These are phyloP conservation scores for Schmidtea mediterranea DNA, from an alignment of 1,140 invertebrate species.

Conservation along the genomic window DNA sequence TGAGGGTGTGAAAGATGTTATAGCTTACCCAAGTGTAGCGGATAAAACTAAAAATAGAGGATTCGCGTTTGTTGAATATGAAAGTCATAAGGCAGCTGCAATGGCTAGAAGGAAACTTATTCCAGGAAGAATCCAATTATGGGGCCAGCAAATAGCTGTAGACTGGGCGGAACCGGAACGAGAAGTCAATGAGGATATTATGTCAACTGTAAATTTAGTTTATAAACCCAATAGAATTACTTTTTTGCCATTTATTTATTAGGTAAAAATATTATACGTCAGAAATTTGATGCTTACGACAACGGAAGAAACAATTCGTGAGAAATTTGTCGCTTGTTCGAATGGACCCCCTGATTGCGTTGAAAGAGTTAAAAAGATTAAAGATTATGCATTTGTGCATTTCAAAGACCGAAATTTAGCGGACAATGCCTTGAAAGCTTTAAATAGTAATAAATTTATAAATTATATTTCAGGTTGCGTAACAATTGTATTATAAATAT, in stretches of 20 bases:
- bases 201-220: constrained; percentile 36
- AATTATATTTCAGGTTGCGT: not conserved
- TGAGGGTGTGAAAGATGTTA: constrained; percentile 41
- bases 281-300: constrained; percentile 24
- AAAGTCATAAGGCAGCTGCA: constrained; percentile 45
- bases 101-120: constrained; percentile 47
- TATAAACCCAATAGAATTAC: not conserved
- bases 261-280: constrained; percentile 27
- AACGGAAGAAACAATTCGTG: constrained; percentile 16
- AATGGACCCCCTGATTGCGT: constrained; percentile 11
- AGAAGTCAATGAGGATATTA: constrained; percentile 38
- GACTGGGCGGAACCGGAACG: constrained; percentile 62
- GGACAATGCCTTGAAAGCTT: constrained; percentile 12
- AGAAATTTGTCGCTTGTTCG: not conserved
- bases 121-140: constrained; percentile 38
- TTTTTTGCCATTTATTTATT: not conserved
- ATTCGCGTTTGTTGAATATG: constrained; percentile 62
- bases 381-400: constrained; percentile 27
- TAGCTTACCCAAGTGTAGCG: constrained; percentile 38
- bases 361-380: constrained; percentile 23
- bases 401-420: constrained; percentile 19
- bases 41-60: constrained; percentile 43
- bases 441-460: constrained; percentile 14
- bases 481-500: too few species aligned
- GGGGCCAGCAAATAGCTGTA: constrained; percentile 43